A percentile compares a stretch with the other conserved stretches of the same genome.
Evolutionary conservation across 2,888 invertebrate genomes (phyloP).

Genomic region (Spodoptera littoralis): DNA sequence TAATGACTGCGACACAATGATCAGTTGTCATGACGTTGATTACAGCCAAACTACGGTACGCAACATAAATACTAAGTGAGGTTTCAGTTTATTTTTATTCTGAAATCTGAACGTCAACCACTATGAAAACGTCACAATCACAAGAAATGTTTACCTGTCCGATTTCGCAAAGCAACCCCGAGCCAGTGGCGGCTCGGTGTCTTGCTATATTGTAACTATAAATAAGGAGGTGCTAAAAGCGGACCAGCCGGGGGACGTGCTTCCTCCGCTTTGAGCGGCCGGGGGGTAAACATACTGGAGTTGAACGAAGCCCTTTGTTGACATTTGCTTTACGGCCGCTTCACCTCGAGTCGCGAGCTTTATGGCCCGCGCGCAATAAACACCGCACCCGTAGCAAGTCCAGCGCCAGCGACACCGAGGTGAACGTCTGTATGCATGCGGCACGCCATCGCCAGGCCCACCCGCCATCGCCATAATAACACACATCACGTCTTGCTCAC

Average conservation of each 20-base stretch:
- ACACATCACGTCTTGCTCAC: conserved; percentile 31
- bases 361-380: conserved; percentile 76
- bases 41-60: conserved; percentile 47
- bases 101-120: conserved; percentile 3
- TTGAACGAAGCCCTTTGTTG: conserved; percentile 84
- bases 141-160: conserved; percentile 77
- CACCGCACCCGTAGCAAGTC: conserved; percentile 62
- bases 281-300: conserved; percentile 83
- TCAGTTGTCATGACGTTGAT: conserved; percentile 50
- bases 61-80: conserved; percentile 45
- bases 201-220: conserved; percentile 80
- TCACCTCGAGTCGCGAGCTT: conserved; percentile 72
- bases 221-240: conserved; percentile 89
- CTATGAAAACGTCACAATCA: conserved; percentile 61
- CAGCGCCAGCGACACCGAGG: conserved; percentile 57
- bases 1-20: conserved; percentile 72
- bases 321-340: conserved; percentile 83
- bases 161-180: conserved; percentile 83
- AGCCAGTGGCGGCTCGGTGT: conserved; percentile 76
- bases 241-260: conserved; percentile 84
- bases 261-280: conserved; percentile 86
- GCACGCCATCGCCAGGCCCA: conserved; percentile 29
- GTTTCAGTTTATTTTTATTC: not conserved
- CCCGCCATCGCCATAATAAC: conserved; percentile 49
- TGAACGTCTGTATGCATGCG: conserved; percentile 57